Conservation (phyloP, 2,113 vertebrate species). For the Phasianus colchicus region DNA sequence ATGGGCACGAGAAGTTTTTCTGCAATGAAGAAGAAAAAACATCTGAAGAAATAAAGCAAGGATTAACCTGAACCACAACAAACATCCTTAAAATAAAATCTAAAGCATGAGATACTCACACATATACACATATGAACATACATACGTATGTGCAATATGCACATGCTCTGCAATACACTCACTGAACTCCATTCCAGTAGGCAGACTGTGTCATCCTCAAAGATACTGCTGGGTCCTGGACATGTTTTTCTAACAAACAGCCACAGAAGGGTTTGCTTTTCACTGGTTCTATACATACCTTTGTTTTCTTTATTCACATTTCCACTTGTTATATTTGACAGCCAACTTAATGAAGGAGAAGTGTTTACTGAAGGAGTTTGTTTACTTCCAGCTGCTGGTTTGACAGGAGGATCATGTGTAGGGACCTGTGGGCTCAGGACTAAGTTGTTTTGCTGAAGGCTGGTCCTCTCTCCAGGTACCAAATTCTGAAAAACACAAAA, state of each 20-base stretch:
- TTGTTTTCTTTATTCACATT: constrained; percentile 84
- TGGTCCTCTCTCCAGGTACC: constrained; percentile 63
- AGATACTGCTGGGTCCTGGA: background rate
- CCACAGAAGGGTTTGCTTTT: background rate
- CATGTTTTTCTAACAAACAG: background rate
- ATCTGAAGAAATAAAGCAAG: background rate
- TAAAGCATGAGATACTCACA: background rate
- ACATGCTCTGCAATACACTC: background rate
- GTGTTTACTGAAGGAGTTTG: constrained; percentile 55
- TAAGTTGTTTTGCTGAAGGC: constrained; percentile 59
- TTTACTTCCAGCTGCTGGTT: constrained; percentile 61
- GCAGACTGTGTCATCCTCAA: background rate
- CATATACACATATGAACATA: rapidly evolving
- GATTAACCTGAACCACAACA: background rate
- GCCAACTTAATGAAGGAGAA: constrained; percentile 76
- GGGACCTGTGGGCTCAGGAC: constrained; percentile 38
- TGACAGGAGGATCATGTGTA: constrained; percentile 46
- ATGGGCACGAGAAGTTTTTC: constrained; percentile 75
- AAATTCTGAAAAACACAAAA: constrained; percentile 62
- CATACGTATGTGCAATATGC: background rate
- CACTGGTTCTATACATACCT: constrained; percentile 61
- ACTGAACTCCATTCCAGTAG: background rate
- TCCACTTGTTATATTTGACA: constrained; percentile 76
- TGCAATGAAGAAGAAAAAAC: constrained; percentile 33
- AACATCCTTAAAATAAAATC: background rate